Percentiles rank a stretch among this genome's conserved stretches.
Conservation (phyloP, 1,140 invertebrate species). For the Meloidogyne chitwoodi region DNA sequence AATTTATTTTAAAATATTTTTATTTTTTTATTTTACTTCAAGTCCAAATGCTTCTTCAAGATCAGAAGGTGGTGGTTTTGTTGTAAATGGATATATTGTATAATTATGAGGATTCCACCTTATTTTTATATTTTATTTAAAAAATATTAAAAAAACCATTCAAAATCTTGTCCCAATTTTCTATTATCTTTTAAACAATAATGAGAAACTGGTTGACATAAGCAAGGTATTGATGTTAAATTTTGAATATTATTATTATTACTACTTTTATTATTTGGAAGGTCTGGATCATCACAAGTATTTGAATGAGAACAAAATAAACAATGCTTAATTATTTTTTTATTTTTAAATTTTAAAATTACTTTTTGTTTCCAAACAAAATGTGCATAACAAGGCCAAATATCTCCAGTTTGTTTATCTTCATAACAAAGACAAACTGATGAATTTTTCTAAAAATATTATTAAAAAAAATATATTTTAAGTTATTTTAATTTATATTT, state of each 20-base stretch:
- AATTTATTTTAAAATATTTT: too few species aligned
- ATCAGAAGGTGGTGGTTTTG: constrained; percentile 40
- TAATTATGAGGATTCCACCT: constrained; percentile 60
- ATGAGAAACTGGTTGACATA: constrained; percentile 56
- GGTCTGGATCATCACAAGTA: constrained; percentile 58
- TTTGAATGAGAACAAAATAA: constrained; percentile 53
- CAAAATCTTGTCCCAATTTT: constrained; percentile 41
- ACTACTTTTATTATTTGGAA: constrained; percentile 39
- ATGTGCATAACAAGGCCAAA: constrained; percentile 58
- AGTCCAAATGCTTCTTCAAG: constrained; percentile 55
- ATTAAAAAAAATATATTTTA: too few species aligned
- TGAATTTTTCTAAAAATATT: constrained; percentile 50
- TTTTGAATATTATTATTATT: background rate
- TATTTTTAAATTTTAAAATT: background rate
- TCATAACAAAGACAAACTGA: constrained; percentile 57
- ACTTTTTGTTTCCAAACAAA: constrained; percentile 55
- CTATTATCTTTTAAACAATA: constrained; percentile 46
- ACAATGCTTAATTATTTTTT: constrained; percentile 21
- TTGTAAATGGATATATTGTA: constrained; percentile 52
- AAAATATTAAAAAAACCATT: constrained; percentile 21
- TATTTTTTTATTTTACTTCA: too few species aligned
- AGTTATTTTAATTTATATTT: too few species aligned
- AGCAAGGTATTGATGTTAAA: constrained; percentile 14
- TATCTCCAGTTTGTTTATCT: constrained; percentile 53
- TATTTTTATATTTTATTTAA: background rate